Conservation (phyloP, 2,113 vertebrate genomes). For the Isurus oxyrinchus region DNA sequence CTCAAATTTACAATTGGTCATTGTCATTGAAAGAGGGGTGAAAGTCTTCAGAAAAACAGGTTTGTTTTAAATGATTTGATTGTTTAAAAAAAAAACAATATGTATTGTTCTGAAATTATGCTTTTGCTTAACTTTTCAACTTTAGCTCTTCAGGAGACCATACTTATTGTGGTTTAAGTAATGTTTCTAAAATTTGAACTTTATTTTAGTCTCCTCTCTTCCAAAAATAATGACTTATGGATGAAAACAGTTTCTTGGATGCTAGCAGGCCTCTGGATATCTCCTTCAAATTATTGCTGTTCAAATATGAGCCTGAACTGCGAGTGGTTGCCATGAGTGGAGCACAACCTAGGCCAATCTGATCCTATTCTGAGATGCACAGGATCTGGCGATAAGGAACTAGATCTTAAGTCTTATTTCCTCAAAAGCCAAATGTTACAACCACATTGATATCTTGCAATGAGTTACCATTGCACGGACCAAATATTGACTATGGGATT, state of each 20-base stretch:
- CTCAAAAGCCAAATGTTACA: not conserved
- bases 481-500: not conserved
- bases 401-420: not conserved
- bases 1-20: not conserved
- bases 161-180: not conserved
- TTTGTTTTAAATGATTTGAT: not conserved
- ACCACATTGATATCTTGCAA: not conserved
- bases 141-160: not conserved
- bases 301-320: not conserved
- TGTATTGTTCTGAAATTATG: not conserved
- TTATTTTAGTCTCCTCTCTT: not conserved
- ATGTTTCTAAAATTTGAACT: not conserved
- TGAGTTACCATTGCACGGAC: not conserved
- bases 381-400: not conserved
- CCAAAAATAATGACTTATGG: not conserved
- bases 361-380: not conserved
- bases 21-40: slow-evolving; percentile 14
- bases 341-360: not conserved
- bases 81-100: not conserved
- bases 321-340: not conserved
- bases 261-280: not conserved
- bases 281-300: not conserved
- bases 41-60: not conserved
- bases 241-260: not conserved
- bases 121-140: not conserved